phyloP scores from a whole-genome alignment of 2,113 vertebrate species.

The Sphaerodactylus townsendi region DNA sequence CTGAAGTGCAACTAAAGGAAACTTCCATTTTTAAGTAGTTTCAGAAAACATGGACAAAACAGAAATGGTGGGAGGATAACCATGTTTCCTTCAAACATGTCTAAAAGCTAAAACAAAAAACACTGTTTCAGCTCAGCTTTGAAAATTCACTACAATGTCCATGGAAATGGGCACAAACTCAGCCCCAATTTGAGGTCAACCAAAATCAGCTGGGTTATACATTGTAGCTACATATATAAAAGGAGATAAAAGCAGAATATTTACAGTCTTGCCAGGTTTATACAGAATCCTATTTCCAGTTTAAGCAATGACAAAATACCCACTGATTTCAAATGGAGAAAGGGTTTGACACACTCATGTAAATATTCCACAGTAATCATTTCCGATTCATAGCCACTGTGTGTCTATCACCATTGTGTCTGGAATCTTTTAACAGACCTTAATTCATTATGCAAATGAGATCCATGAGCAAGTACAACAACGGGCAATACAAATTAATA shows the following conservation, averaged over 20 bases:
- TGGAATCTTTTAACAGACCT: constrained; percentile 15
- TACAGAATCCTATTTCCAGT: not conserved
- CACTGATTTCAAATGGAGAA: not conserved
- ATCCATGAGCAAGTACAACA: not conserved
- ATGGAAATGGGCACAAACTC: too few species aligned
- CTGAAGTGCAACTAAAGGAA: too few species aligned
- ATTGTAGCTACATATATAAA: not conserved
- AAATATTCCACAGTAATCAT: constrained; percentile 23
- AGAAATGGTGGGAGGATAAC: too few species aligned
- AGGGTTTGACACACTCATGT: not conserved
- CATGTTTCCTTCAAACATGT: too few species aligned
- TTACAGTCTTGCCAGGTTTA: not conserved
- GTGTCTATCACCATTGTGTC: not conserved
- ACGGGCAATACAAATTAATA: constrained; percentile 36
- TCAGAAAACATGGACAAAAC: too few species aligned
- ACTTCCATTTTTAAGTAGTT: too few species aligned
- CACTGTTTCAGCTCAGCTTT: too few species aligned
- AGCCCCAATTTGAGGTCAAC: not conserved
- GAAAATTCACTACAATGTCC: too few species aligned
- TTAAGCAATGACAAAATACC: not conserved
- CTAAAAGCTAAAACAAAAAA: too few species aligned
- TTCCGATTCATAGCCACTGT: not conserved
- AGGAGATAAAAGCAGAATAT: not conserved
- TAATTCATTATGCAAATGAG: constrained; percentile 39
- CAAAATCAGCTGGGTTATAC: not conserved